Percentiles rank a stretch among this genome's conserved stretches.
These are phyloP conservation scores for Arge pagana DNA, from an alignment of 2,888 invertebrate genomes.

Conservation along the genomic window DNA sequence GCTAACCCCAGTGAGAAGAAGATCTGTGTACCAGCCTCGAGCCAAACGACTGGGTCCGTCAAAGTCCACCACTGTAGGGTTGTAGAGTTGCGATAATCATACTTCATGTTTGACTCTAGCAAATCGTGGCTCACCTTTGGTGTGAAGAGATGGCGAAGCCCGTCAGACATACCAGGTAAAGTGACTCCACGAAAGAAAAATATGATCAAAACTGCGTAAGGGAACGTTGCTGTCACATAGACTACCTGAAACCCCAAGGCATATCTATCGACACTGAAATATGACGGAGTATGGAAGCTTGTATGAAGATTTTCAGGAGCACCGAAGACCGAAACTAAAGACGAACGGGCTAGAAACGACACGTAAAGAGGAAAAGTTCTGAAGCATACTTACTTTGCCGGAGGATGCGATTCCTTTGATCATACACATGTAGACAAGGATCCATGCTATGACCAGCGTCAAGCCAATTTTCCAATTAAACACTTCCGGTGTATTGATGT, in stretches of 20 bases:
- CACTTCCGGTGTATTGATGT: constrained; percentile 81
- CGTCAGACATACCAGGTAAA: constrained; percentile 84
- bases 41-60: constrained; percentile 93
- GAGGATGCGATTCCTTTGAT: constrained; percentile 97
- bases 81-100: constrained; percentile 14
- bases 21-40: constrained; percentile 97
- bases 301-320: no score
- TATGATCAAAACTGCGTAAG: constrained; percentile 91
- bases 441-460: constrained; percentile 88
- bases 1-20: constrained; percentile 95
- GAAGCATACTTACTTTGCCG: constrained; percentile 81
- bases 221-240: constrained; percentile 95
- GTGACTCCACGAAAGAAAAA: constrained; percentile 96
- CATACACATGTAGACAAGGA: constrained; percentile 94
- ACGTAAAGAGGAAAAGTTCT: no score
- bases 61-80: constrained; percentile 78
- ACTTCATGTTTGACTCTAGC: no score
- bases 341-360: no score
- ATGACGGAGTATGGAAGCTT: no score
- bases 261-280: no score
- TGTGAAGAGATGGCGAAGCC: constrained; percentile 85
- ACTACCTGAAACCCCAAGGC: constrained; percentile 69
- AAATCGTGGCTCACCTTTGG: constrained; percentile 66
- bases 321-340: no score
- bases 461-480: constrained; percentile 93